Evolutionary conservation across 2,888 invertebrate genomes (phyloP).

Genomic region (Ptilodon capucinus): DNA sequence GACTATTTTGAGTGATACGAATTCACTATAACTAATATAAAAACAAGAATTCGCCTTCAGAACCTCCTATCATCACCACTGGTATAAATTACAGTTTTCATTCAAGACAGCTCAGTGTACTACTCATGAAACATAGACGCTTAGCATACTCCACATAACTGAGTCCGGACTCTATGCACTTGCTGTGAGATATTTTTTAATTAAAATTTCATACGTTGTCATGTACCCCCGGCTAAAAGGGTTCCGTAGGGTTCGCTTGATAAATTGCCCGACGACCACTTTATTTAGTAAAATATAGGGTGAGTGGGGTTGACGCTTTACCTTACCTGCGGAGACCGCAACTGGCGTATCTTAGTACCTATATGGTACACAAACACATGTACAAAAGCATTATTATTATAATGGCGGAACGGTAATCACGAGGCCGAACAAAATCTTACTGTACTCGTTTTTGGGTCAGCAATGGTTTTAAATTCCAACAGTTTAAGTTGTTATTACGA

Average conservation of each 20-base stretch:
- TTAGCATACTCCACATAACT: constrained; percentile 2
- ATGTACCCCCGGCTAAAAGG: constrained; percentile 12
- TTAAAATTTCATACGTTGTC: constrained; percentile 19
- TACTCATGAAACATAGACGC: constrained; percentile 10
- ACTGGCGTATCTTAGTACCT: neutral
- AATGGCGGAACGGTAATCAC: no score
- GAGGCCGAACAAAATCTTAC: no score
- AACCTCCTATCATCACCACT: no score
- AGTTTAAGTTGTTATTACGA: no score
- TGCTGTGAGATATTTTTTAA: constrained; percentile 14
- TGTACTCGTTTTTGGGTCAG: no score
- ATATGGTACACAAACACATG: neutral
- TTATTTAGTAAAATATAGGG: constrained; percentile 29
- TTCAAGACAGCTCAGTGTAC: neutral
- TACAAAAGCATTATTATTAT: no score
- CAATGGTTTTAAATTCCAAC: no score
- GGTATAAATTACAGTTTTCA: neutral
- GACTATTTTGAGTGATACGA: no score
- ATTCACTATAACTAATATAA: no score
- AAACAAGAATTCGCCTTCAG: no score
- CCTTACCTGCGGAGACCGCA: neutral
- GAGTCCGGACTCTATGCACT: constrained; percentile 6
- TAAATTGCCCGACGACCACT: constrained; percentile 21
- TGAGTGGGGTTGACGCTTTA: constrained; percentile 10
- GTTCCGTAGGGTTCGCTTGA: constrained; percentile 19